These are phyloP conservation scores for Lithobates pipiens DNA, from an alignment of 2,797 vertebrate species.

Conservation along the genomic window DNA sequence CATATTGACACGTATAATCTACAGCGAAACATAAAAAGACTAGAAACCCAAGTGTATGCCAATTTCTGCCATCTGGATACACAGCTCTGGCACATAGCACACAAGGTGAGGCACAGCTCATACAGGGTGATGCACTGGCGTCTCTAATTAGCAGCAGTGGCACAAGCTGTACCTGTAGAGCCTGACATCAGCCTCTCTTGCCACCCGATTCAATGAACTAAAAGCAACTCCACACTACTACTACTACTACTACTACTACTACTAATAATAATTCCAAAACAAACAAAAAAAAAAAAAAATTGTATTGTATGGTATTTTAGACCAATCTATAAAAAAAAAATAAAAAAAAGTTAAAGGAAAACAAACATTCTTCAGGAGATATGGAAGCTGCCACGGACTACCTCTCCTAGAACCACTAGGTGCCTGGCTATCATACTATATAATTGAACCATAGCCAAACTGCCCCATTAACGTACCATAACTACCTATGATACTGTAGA, in stretches of 20 bases:
- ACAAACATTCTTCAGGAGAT: too few species aligned
- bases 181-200: background rate
- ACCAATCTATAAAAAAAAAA: too few species aligned
- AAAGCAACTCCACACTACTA: background rate
- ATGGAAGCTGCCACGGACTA: too few species aligned
- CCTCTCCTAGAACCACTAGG: too few species aligned
- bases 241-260: background rate
- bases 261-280: background rate
- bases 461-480: too few species aligned
- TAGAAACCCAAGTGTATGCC: background rate
- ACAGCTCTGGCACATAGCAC: background rate
- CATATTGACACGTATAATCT: background rate
- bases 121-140: background rate
- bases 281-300: too few species aligned
- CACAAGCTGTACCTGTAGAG: background rate
- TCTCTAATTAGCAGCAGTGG: background rate
- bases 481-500: too few species aligned
- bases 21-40: background rate
- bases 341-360: too few species aligned
- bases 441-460: too few species aligned
- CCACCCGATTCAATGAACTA: background rate
- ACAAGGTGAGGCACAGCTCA: background rate
- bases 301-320: too few species aligned
- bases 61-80: background rate
- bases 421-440: too few species aligned